Percentiles rank a stretch among this genome's conserved stretches.
phyloP scores from a whole-genome alignment of 2,888 invertebrate genomes.

The Axea sp. region DNA sequence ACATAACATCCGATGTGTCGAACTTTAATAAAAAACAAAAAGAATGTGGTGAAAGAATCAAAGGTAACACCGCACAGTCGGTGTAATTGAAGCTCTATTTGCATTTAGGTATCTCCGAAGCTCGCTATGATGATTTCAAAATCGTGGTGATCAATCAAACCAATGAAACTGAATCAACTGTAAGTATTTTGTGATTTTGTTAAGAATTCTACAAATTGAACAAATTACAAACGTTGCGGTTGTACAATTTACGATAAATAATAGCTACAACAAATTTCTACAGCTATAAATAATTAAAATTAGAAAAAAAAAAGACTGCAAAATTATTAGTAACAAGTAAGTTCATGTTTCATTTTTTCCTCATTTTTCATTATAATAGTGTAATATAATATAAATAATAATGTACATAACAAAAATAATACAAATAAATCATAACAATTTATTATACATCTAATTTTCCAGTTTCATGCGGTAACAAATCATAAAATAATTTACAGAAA shows the following conservation, averaged over 20 bases:
- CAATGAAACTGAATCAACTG: not conserved
- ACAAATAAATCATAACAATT: not conserved
- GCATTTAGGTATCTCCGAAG: slow-evolving; percentile 32
- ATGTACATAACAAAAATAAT: no score
- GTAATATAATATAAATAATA: no score
- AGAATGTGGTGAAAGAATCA: slow-evolving; percentile 64
- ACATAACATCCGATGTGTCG: slow-evolving; percentile 22
- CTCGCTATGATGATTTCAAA: slow-evolving; percentile 23
- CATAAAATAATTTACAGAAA: slow-evolving; percentile 24
- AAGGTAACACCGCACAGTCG: slow-evolving; percentile 14
- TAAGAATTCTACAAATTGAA: no score
- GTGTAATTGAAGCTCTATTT: slow-evolving; percentile 60
- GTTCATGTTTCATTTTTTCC: no score
- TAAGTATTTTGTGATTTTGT: slow-evolving; percentile 17
- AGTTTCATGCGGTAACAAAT: no score
- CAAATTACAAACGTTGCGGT: no score
- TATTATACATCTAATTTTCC: not conserved
- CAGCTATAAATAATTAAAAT: no score
- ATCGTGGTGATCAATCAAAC: slow-evolving; percentile 29
- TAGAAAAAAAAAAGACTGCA: no score
- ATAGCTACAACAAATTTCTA: no score
- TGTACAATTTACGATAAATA: no score
- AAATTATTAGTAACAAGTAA: no score
- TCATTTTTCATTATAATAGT: no score
- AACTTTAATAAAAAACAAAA: slow-evolving; percentile 42